Percentiles rank a stretch among this genome's conserved stretches.
Conservation (phyloP, 2,113 vertebrate genomes). For the Eulacestoma nigropectus region DNA sequence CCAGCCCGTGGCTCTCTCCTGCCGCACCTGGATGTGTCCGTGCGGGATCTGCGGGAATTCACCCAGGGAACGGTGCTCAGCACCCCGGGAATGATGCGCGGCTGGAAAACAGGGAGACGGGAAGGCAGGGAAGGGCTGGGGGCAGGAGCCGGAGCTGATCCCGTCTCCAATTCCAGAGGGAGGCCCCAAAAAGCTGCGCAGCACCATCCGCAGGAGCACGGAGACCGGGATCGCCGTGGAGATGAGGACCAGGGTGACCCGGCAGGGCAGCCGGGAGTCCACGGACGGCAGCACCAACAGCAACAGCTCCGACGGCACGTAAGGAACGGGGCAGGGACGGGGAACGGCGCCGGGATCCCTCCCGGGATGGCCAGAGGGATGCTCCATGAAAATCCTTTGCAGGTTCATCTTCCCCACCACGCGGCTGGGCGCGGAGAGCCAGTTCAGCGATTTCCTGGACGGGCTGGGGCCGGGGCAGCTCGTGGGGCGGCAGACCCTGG, state of each 20-base stretch:
- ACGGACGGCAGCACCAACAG: conserved; percentile 98
- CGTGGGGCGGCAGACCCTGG: conserved; percentile 93
- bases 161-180: conserved; percentile 71
- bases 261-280: conserved; percentile 95
- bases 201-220: conserved; percentile 94
- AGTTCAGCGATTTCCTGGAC: conserved; percentile 97
- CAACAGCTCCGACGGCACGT: conserved; percentile 98
- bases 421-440: conserved; percentile 90
- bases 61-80: rapidly evolving
- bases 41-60: rapidly evolving
- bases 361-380: rapidly evolving
- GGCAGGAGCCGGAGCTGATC: neutral
- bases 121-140: neutral
- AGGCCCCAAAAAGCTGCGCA: conserved; percentile 93
- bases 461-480: conserved; percentile 96
- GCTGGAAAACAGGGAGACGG: neutral
- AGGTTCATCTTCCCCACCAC: conserved; percentile 97
- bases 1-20: neutral
- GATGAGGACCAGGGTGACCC: conserved; percentile 92
- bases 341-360: neutral
- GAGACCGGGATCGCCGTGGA: conserved; percentile 98
- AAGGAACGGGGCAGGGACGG: neutral
- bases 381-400: neutral
- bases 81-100: rapidly evolving
- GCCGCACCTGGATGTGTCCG: rapidly evolving